phyloP scores from a whole-genome alignment of 2,888 invertebrate genomes.

The Deroplatys truncata region DNA sequence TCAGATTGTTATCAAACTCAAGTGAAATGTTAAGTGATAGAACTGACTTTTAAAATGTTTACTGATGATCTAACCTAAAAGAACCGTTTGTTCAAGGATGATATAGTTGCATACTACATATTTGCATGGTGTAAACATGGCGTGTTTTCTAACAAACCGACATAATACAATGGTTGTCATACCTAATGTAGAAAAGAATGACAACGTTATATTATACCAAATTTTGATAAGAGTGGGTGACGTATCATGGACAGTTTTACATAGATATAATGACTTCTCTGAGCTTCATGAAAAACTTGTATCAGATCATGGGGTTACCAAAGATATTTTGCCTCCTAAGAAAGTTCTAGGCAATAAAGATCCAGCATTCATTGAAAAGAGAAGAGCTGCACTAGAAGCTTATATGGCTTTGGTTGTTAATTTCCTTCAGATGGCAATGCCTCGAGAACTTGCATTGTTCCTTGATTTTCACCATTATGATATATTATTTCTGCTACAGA shows the following conservation, averaged over 20 bases:
- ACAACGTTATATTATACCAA: constrained; percentile 68
- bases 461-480: constrained; percentile 87
- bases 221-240: constrained; percentile 66
- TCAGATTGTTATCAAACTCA: too few relatives aligned
- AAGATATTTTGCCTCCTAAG: constrained; percentile 87
- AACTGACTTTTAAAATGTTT: too few relatives aligned
- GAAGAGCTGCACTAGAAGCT: constrained; percentile 72
- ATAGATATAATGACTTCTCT: constrained; percentile 86
- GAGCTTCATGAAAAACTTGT: constrained; percentile 83
- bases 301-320: constrained; percentile 72
- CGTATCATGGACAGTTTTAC: constrained; percentile 76
- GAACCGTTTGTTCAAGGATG: too few relatives aligned
- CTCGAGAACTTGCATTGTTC: constrained; percentile 76
- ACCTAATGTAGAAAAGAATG: constrained; percentile 58
- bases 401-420: constrained; percentile 76
- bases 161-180: constrained; percentile 64
- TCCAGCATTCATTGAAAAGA: constrained; percentile 79
- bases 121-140: constrained; percentile 51
- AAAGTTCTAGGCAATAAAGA: constrained; percentile 88
- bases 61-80: too few relatives aligned
- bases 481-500: constrained; percentile 79
- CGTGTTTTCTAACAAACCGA: constrained; percentile 66
- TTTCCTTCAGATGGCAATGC: constrained; percentile 73
- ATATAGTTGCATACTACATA: background rate
- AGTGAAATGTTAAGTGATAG: too few relatives aligned